Percentiles rank a stretch among this genome's conserved stretches.
phyloP scores from a whole-genome alignment of 1,140 invertebrate genomes.

The Brachystomella parvula region DNA sequence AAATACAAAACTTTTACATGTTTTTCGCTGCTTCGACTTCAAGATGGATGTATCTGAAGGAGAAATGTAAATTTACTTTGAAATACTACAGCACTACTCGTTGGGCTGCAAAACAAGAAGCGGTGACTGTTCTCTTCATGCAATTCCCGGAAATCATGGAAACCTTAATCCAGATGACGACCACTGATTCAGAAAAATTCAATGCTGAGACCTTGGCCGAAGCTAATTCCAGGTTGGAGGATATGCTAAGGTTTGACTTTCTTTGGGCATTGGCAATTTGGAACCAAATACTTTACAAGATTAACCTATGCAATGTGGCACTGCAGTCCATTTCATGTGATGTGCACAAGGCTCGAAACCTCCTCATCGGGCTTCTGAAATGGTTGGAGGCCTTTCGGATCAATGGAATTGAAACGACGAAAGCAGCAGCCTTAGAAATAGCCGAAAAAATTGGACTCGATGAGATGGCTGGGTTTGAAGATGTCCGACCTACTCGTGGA shows the following conservation, averaged over 20 bases:
- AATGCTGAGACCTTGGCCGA: not conserved
- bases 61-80: not conserved
- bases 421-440: not conserved
- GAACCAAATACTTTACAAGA: not conserved
- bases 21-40: not conserved
- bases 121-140: not conserved
- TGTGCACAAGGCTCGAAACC: not conserved
- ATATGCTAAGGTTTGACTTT: not conserved
- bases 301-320: not conserved
- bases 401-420: not conserved
- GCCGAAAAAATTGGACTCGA: not conserved
- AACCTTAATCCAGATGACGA: not conserved
- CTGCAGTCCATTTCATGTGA: not conserved
- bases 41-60: not conserved
- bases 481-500: not conserved
- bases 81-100: not conserved
- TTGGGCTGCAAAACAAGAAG: not conserved
- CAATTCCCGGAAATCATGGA: not conserved
- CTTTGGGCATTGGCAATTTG: not conserved
- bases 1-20: not conserved
- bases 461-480: not conserved
- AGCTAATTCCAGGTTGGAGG: not conserved
- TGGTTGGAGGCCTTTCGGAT: not conserved
- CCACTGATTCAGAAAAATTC: not conserved
- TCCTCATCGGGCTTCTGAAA: not conserved